Base-by-base conservation (phyloP, 2,888 invertebrate genomes). In the Phlogophora meticulosa region DNA sequence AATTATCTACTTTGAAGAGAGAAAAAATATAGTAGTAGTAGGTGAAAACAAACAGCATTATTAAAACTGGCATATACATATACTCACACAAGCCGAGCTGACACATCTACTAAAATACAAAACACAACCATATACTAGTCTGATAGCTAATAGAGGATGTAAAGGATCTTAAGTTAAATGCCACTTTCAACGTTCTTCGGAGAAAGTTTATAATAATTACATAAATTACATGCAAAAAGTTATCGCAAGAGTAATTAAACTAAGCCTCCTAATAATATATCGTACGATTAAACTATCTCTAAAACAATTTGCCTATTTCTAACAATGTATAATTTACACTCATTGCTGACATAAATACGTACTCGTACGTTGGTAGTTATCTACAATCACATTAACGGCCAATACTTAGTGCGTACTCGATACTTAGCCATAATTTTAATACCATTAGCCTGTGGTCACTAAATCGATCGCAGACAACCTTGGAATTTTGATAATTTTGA, bases 11-110 rank as follows among this genome's bases (percentile, higher is more conserved):
- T 63, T 46, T 56, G 48, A 62, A 76, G 56, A 69, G 63, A 69
- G 61, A 72, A 51, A 56, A 74, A 32, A 66, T 72, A 56, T 69
- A 78, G 64, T 57, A 78, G 76, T 80, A 81, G 78, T 78, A 76
- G 78, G 73, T 81, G 72, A 73, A 81, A 78, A 78, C 84, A 87
- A 86, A 87, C 85, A 87, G 88, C 88, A 87, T 86, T 88, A 88
- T 76, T 86, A 89, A 88, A 90, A 91, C 93, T 92, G 92, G 92
- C 93, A 90, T 84, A 89, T 77, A n/a, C n/a, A 72, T 69, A 89
- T 84, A 91, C 90, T 89, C 92, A 92, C 92, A 92, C 92, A 92
- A 92, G 92, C 92, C 87, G 88, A 88, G 86, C 87, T 84, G 85
- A 78, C 87, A 91, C 90, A 90, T 90, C 91, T 91, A 92, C 90